Base-by-base conservation (phyloP, 2,113 vertebrate genomes). In the Noturus placidus region DNA sequence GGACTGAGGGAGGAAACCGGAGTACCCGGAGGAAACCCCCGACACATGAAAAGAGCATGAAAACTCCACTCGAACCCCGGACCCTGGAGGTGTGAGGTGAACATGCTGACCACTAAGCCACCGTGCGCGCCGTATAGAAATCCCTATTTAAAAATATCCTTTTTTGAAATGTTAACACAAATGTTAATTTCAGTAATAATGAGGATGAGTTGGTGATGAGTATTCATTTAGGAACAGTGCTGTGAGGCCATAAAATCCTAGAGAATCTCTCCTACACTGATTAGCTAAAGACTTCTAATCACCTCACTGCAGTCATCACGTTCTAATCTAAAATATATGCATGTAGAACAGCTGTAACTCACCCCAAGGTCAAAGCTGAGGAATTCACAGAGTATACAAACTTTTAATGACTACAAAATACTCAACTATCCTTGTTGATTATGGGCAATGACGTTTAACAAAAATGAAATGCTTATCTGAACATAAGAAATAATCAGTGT, bases 241-340 rank as follows among this genome's bases (percentile, higher is more conserved):
- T 70, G 46, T 42, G 25, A 54, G 50, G 77, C 17, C 25, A 56
- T 19, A 69, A 70, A 56, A 42, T 61, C 42, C 86, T 9, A 78
- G 50, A 6, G n/a, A 79, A 69, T 84, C 81, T 88, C 56, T 84
- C 15, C 30, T 54, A 38, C 50, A 56, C 72, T 87, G 77, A 87
- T 87, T 87, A 54, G 77, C 61, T 57, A 70, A 80, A 67, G 85
- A n/a, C 77, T 67, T 85, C 84, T 85, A 77, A 85, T 85, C 84
- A 77, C 70, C 19, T 17, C 22, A 7, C 7, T 87, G 77, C 50
- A 81, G 61, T 81, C 15, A 17, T 57, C 50, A 20, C 14, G 70
- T 86, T 65, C 77, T 57, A 65, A 57, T 80, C 63, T 81, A 57
- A 69, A 67, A 50, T 30, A 35, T 11, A 2, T 86, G 46, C 38